Conservation (phyloP, 2,113 vertebrate species). For the Sorex araneus region DNA sequence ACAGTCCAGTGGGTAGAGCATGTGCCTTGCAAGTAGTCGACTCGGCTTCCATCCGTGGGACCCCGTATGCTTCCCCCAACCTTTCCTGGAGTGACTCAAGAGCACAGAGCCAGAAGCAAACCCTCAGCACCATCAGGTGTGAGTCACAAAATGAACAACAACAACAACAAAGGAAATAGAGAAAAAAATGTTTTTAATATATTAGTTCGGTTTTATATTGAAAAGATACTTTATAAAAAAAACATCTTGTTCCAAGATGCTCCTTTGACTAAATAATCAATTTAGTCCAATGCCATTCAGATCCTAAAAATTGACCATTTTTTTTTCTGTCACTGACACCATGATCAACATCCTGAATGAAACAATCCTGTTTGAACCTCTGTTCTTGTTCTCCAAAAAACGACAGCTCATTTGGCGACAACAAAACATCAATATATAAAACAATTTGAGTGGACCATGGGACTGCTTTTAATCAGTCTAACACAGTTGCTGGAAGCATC, state of each 20-base stretch:
- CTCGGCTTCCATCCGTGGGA: no score
- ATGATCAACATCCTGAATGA: neutral
- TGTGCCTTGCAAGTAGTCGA: no score
- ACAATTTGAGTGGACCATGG: conserved; percentile 73
- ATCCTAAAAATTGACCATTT: neutral
- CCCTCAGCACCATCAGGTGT: no score
- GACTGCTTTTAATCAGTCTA: conserved; percentile 83
- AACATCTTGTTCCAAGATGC: no score
- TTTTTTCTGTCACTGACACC: neutral
- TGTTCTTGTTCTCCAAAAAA: conserved; percentile 23
- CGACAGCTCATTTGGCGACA: conserved; percentile 64
- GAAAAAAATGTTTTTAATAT: neutral
- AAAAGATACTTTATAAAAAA: neutral
- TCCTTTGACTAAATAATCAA: neutral
- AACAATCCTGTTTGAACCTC: neutral
- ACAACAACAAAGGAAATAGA: no score
- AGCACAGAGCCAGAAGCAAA: no score
- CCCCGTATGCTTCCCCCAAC: no score
- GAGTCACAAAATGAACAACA: no score
- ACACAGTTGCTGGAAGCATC: conserved; percentile 81
- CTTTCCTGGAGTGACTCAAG: no score
- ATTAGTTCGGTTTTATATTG: conserved; percentile 36
- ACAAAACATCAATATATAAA: conserved; percentile 77
- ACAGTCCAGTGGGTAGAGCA: no score
- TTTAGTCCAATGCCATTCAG: neutral